Evolutionary conservation across 2,797 vertebrate genomes (phyloP).

Genomic region (Malacoctenus gilli): DNA sequence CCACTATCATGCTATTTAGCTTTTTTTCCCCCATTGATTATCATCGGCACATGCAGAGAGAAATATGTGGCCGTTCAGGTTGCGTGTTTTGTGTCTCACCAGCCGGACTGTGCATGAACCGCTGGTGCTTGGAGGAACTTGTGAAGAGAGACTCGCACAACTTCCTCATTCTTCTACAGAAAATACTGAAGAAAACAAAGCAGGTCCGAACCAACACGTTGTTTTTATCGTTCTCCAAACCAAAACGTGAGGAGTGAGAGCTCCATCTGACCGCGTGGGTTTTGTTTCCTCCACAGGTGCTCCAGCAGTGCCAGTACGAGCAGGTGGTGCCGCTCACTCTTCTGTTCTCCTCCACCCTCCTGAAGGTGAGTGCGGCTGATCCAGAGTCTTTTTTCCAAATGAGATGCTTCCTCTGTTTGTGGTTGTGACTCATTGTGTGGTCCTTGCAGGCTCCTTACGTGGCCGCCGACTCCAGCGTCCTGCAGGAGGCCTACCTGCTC

Average conservation of each 20-base stretch:
- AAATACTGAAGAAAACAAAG: constrained; percentile 85
- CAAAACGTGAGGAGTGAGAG: no score
- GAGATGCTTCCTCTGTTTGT: no score
- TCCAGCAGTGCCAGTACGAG: constrained; percentile 83
- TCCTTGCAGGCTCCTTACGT: constrained; percentile 82
- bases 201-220: constrained; percentile 79
- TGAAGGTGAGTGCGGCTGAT: constrained; percentile 80
- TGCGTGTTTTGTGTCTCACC: constrained; percentile 21
- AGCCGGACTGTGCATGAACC: constrained; percentile 90
- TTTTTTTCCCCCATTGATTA: no score
- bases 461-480: constrained; percentile 75
- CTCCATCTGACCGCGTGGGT: constrained; percentile 11
- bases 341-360: constrained; percentile 87
- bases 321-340: constrained; percentile 85
- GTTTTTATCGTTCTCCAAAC: neutral
- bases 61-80: constrained; percentile 22
- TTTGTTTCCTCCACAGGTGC: constrained; percentile 77
- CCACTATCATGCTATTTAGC: no score
- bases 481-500: constrained; percentile 81
- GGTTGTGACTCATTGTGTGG: neutral
- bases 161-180: constrained; percentile 90
- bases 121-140: constrained; percentile 93
- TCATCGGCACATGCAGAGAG: no score
- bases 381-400: no score
- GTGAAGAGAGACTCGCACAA: constrained; percentile 87